Evolutionary conservation across 1,140 invertebrate genomes (phyloP).

Genomic region (Leptopilina boulardi): DNA sequence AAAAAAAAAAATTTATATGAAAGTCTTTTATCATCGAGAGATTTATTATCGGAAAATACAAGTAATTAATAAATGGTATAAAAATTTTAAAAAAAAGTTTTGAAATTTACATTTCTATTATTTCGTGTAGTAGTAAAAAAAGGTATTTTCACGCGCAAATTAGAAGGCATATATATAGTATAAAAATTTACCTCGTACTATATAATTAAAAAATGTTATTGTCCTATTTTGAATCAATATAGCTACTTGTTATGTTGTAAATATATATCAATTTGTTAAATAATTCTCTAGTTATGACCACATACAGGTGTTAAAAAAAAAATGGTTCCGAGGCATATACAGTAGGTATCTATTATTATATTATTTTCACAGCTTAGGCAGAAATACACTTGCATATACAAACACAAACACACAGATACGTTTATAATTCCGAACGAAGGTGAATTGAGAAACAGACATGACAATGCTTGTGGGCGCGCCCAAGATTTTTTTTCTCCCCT

Average conservation of each 20-base stretch:
- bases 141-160: not conserved
- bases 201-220: conserved; percentile 9
- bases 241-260: not conserved
- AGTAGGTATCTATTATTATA: conserved; percentile 21
- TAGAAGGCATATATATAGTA: no score
- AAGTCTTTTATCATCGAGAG: not conserved
- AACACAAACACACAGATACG: not conserved
- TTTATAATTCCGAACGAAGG: conserved; percentile 24
- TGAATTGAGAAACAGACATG: conserved; percentile 57
- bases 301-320: conserved; percentile 18
- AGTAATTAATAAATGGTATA: not conserved
- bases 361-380: conserved; percentile 12
- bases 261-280: not conserved
- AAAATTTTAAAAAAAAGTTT: no score
- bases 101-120: no score
- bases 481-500: conserved; percentile 48
- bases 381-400: not conserved
- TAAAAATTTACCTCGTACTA: no score
- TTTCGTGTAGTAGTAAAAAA: not conserved
- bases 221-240: not conserved
- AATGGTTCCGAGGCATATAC: not conserved
- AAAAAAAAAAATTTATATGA: not conserved
- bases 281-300: not conserved
- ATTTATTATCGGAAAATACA: conserved; percentile 2
- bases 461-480: conserved; percentile 59